Evolutionary conservation across 2,888 invertebrate species (phyloP), one percentile per base, ranked within the genome.

Genomic region (Coremacera marginata): DNA sequence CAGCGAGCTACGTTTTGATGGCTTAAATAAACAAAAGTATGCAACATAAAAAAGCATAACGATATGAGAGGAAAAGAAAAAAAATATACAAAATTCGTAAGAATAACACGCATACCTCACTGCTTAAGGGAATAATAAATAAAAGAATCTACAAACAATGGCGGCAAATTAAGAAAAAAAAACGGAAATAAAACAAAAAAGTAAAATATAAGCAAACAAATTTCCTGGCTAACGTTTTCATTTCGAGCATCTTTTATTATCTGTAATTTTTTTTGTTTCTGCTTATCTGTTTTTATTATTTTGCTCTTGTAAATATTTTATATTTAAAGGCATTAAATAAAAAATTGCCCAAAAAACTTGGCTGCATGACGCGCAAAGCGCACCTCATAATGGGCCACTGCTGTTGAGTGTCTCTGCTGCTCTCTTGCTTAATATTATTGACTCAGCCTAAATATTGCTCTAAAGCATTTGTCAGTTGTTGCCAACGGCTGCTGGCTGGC

Each of bases 151-250:
- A 27, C 27, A 60, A 60, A 60, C 25, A 19, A 5, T 8, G 25
- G 11, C 5, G 27, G 14, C 11, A 60, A 60, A 60, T 14, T 57
- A 57, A 57, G 22, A 27, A 27, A 25, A 68, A 68, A 5, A 49
- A 19, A 22, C 5, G 8, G n/a, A 62, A 62, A 27, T 2, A 62
- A 16, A 27, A 62, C 1, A 65, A 19, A 65, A 27, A 65, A 63
- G 22, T 8, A 11, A 49, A 27, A 49, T 22, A 67, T 37, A 67
- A 68, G 49, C 27, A 49, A 68, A 68, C 68, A 49, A 51, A 65
- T 63, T 68, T 68, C 27, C 22, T 51, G 25, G 51, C 68, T 68
- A 27, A 49, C 49, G 68, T 25, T 11, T 68, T 68, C 52, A 27
- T 16, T 68, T 14, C 51, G 44, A 25, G 49, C 51, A 14, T n/a